Evolutionary conservation across 2,888 invertebrate species (phyloP).

Genomic region (Apeira syringaria): DNA sequence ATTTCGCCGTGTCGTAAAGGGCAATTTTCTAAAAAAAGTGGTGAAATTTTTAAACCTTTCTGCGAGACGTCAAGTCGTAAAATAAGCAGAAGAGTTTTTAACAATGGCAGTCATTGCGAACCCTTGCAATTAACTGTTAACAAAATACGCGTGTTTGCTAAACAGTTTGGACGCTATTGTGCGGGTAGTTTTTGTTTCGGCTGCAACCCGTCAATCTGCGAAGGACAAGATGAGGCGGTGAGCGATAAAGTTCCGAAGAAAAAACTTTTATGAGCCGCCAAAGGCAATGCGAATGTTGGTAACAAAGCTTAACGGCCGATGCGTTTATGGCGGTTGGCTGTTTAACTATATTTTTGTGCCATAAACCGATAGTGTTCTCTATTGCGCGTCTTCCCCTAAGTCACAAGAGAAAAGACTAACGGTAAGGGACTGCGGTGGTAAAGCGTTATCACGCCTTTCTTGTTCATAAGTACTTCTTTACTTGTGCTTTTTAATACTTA

Average conservation of each 20-base stretch:
- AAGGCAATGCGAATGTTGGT: conserved; percentile 57
- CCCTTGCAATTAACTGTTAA: conserved; percentile 72
- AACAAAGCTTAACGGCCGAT: conserved; percentile 61
- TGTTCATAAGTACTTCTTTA: conserved; percentile 8
- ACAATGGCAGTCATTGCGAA: conserved; percentile 67
- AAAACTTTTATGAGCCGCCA: conserved; percentile 65
- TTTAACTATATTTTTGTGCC: conserved; percentile 53
- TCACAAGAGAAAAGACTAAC: conserved; percentile 40
- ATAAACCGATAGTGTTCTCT: conserved; percentile 35
- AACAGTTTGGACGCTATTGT: conserved; percentile 57
- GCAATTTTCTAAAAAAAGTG: conserved; percentile 23
- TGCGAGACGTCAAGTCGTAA: conserved; percentile 53
- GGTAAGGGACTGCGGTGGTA: conserved; percentile 29
- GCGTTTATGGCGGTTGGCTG: conserved; percentile 61
- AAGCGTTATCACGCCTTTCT: conserved; percentile 25
- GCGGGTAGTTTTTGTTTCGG: conserved; percentile 40
- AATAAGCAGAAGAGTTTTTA: conserved; percentile 50
- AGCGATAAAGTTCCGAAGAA: conserved; percentile 51
- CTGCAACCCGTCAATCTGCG: conserved; percentile 62
- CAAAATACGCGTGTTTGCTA: conserved; percentile 59
- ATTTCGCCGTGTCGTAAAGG: conserved; percentile 31
- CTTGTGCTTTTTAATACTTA: no score
- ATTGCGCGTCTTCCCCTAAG: conserved; percentile 37
- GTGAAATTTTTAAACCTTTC: conserved; percentile 42
- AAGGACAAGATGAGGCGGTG: conserved; percentile 39